Evolutionary conservation across 2,113 vertebrate species (phyloP).

Genomic region (Hemicordylus capensis): DNA sequence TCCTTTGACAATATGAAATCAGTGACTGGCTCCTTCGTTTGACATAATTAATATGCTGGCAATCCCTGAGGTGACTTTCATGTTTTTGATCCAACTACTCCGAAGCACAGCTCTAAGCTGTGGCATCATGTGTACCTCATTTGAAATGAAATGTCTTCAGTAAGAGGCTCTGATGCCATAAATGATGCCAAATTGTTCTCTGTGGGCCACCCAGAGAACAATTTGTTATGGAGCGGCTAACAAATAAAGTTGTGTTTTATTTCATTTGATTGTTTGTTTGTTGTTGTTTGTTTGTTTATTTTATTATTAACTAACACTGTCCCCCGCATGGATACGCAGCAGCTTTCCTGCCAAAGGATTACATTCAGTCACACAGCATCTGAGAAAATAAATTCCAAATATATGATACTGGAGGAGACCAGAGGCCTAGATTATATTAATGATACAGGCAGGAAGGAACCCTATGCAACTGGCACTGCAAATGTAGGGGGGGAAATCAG

Average conservation of each 20-base stretch:
- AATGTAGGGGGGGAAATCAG: constrained; percentile 56
- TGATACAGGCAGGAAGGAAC: constrained; percentile 68
- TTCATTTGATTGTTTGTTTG: too few relatives aligned
- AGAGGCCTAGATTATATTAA: constrained; percentile 60
- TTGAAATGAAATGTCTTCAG: constrained; percentile 51
- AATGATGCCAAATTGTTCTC: too few relatives aligned
- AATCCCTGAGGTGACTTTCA: neutral
- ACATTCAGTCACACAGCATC: constrained; percentile 3
- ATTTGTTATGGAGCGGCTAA: too few relatives aligned
- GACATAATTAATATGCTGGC: neutral
- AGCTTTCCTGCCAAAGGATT: constrained; percentile 52
- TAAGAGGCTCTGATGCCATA: constrained; percentile 26
- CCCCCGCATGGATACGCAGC: neutral
- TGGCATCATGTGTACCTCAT: constrained; percentile 40
- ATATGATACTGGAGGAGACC: constrained; percentile 66
- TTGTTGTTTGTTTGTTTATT: too few relatives aligned
- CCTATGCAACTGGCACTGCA: constrained; percentile 52
- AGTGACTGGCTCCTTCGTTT: neutral
- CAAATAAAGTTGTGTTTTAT: too few relatives aligned
- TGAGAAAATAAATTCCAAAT: constrained; percentile 66
- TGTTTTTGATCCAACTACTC: rapidly evolving
- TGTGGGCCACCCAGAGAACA: too few relatives aligned
- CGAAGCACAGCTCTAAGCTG: constrained; percentile 6
- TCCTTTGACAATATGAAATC: neutral
- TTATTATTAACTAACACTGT: too few relatives aligned